phyloP scores from a whole-genome alignment of 2,888 invertebrate genomes.

The Aproaerema taeniolella region DNA sequence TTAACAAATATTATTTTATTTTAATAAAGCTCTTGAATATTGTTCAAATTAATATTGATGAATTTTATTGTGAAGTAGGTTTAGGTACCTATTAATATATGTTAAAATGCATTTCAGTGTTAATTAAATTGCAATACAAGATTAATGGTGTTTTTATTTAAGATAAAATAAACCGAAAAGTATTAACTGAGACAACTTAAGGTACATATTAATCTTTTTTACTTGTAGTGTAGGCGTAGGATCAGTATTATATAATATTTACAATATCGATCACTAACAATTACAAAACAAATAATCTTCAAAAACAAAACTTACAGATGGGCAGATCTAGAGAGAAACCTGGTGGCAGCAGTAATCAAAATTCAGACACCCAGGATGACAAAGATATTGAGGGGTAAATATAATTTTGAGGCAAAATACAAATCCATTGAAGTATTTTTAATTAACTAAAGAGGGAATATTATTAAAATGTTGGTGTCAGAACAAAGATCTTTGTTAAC shows the following conservation, averaged over 20 bases:
- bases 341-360: conserved; percentile 55
- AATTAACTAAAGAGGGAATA: not conserved
- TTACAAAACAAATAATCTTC: conserved; percentile 1
- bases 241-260: too few species aligned
- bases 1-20: too few species aligned
- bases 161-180: not conserved
- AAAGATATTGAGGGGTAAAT: conserved; percentile 72
- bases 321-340: conserved; percentile 62
- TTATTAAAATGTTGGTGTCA: not conserved
- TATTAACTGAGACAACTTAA: not conserved
- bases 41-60: too few species aligned
- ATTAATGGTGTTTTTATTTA: not conserved
- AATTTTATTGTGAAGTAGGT: too few species aligned
- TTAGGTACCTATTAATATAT: too few species aligned
- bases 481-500: too few species aligned
- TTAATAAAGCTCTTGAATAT: too few species aligned
- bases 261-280: too few species aligned
- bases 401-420: conserved; percentile 23
- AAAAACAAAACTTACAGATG: conserved; percentile 52
- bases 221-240: not conserved
- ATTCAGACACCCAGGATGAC: conserved; percentile 62
- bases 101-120: not conserved
- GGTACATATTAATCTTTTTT: not conserved
- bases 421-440: conserved; percentile 1
- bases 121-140: not conserved